Evolutionary conservation across 2,113 vertebrate species (phyloP).

Genomic region (Anguilla rostrata): DNA sequence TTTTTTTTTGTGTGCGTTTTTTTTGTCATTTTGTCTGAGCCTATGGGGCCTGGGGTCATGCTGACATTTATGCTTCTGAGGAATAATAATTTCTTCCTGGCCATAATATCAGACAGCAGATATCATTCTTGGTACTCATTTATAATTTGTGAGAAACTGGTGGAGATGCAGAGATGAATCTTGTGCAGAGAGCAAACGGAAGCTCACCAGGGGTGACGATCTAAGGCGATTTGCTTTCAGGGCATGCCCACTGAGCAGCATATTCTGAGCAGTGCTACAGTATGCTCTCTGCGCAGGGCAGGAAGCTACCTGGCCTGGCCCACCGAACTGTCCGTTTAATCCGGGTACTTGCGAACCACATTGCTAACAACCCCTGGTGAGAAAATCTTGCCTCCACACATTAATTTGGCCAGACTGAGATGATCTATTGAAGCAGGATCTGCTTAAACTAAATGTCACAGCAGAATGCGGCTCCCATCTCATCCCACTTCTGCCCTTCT

Average conservation of each 20-base stretch:
- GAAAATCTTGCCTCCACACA: neutral
- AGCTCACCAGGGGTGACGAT: neutral
- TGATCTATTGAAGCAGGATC: neutral
- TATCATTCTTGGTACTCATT: neutral
- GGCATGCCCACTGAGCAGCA: neutral
- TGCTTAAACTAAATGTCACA: conserved; percentile 6
- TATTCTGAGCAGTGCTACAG: neutral
- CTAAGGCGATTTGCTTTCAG: neutral
- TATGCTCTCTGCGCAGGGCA: neutral
- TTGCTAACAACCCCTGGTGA: neutral
- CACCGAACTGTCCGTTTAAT: neutral
- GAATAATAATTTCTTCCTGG: conserved; percentile 7
- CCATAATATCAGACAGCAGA: neutral
- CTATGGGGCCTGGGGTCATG: neutral
- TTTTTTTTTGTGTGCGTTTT: neutral
- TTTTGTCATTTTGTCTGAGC: neutral
- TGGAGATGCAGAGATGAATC: neutral
- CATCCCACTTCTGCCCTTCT: neutral
- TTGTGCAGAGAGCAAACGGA: neutral
- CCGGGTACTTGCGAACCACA: neutral
- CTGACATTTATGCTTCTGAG: neutral
- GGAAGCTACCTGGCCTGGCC: neutral
- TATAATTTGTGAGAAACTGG: neutral
- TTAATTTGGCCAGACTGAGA: neutral
- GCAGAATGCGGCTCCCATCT: neutral